Evolutionary conservation across 1,140 invertebrate genomes (phyloP).

Genomic region (Mizuhopecten yessoensis): DNA sequence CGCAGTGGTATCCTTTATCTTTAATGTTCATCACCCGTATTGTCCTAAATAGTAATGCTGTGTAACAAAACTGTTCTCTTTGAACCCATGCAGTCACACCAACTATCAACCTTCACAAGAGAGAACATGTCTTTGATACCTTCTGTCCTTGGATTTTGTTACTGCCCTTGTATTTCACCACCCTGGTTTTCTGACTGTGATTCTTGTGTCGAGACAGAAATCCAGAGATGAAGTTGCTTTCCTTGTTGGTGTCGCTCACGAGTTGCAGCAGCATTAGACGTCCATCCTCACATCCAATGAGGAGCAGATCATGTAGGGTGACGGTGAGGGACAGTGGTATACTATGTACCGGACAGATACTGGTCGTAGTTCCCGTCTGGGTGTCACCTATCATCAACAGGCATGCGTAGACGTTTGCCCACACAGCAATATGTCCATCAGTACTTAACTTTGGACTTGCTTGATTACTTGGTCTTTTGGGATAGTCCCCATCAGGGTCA

Average conservation of each 20-base stretch:
- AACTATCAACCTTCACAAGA: background rate
- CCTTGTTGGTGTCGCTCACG: background rate
- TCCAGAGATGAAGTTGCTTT: background rate
- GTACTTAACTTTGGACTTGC: constrained; percentile 55
- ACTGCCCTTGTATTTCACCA: background rate
- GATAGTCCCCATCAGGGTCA: constrained; percentile 63
- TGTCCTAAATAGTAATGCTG: too few species aligned
- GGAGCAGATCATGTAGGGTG: constrained; percentile 57
- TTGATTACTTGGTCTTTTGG: background rate
- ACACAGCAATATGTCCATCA: constrained; percentile 60
- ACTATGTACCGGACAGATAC: constrained; percentile 68
- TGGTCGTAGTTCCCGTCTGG: constrained; percentile 47
- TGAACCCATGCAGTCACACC: too few species aligned
- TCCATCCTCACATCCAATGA: constrained; percentile 71
- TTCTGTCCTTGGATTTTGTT: background rate
- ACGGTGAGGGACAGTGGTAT: constrained; percentile 65
- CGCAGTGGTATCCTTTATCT: too few species aligned
- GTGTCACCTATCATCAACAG: constrained; percentile 64
- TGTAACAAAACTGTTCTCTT: too few species aligned
- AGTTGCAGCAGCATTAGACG: constrained; percentile 71
- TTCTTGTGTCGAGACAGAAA: background rate
- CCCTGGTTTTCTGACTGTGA: background rate
- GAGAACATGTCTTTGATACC: background rate
- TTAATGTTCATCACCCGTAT: too few species aligned
- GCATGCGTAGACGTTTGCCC: constrained; percentile 52